phyloP scores from a whole-genome alignment of 2,113 vertebrate species.

The Nothocercus julius region DNA sequence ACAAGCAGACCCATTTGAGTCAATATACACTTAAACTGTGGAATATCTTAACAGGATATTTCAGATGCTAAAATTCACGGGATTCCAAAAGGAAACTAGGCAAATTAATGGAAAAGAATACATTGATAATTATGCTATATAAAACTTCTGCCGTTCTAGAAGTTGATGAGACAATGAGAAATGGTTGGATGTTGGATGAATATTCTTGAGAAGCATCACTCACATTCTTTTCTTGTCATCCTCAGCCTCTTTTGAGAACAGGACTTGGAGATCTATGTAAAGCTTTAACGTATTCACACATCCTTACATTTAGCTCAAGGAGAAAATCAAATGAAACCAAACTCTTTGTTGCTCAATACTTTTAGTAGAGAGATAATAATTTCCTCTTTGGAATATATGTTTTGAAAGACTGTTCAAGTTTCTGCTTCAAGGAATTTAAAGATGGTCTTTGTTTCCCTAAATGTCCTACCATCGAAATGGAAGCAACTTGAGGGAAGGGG shows the following conservation, averaged over 20 bases:
- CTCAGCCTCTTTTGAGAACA: not conserved
- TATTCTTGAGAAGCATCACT: not conserved
- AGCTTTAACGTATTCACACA: not conserved
- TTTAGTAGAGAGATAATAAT: not conserved
- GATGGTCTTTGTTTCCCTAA: not conserved
- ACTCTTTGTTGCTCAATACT: not conserved
- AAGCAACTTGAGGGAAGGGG: not conserved
- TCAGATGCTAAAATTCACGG: not conserved
- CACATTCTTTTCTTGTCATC: not conserved
- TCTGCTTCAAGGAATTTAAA: not conserved
- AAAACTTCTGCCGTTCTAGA: not conserved
- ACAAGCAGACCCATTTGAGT: not conserved
- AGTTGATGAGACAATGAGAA: not conserved
- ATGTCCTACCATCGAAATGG: not conserved
- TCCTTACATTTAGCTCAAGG: not conserved
- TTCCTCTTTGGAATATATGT: not conserved
- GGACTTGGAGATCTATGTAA: not conserved
- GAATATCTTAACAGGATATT: not conserved
- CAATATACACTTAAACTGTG: not conserved
- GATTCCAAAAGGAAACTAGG: not conserved
- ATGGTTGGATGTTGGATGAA: not conserved
- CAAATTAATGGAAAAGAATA: not conserved
- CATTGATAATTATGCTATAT: not conserved
- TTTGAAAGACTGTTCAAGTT: slow-evolving; percentile 1
- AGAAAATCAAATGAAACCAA: not conserved